A percentile compares a stretch with the other conserved stretches of the same genome.
Evolutionary conservation across 2,888 invertebrate genomes (phyloP).

Genomic region (Brenthis ino): DNA sequence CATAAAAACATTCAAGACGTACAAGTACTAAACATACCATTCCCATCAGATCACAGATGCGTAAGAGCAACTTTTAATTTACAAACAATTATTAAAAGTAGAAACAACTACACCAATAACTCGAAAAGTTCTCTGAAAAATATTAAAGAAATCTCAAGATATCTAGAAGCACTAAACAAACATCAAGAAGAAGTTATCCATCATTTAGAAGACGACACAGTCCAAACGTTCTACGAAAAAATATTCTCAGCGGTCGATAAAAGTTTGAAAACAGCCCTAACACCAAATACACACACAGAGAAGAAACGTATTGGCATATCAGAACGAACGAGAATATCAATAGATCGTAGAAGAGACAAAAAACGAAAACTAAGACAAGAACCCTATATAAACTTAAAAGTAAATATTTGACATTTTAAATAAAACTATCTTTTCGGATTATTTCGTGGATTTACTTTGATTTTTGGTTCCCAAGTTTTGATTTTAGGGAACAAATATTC

Average conservation of each 20-base stretch:
- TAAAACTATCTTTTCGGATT: too few species aligned
- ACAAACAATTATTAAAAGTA: too few species aligned
- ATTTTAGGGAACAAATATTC: too few species aligned
- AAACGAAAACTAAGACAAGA: background rate
- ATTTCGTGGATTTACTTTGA: too few species aligned
- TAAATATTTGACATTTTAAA: too few species aligned
- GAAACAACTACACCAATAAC: background rate
- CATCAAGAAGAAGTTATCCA: background rate
- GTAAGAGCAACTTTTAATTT: too few species aligned
- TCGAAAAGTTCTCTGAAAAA: background rate
- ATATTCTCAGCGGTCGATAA: background rate
- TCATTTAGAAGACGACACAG: background rate
- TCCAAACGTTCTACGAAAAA: background rate
- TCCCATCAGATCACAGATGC: too few species aligned
- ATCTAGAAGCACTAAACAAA: background rate
- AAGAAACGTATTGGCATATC: too few species aligned
- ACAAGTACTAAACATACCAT: too few species aligned
- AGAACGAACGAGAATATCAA: background rate
- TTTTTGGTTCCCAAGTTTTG: too few species aligned
- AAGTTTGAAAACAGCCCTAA: background rate
- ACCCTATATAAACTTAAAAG: background rate
- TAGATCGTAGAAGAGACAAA: background rate
- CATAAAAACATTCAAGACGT: too few species aligned
- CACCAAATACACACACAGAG: background rate
- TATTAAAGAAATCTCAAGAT: background rate